Base-by-base conservation (phyloP, 2,113 vertebrate genomes). In the Scopus umbretta region DNA sequence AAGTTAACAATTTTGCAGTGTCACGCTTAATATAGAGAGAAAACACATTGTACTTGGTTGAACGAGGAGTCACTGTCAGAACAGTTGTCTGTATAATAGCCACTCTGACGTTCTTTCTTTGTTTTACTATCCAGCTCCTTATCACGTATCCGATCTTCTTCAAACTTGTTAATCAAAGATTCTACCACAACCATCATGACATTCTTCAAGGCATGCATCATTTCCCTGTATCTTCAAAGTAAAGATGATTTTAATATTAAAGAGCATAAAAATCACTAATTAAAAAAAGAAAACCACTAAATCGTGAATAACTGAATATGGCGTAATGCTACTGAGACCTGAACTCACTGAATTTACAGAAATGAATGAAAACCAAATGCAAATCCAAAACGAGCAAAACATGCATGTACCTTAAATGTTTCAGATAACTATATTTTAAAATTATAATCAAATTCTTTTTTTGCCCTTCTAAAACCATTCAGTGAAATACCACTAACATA, bases 51-150 rank as follows among this genome's bases (percentile, higher is more conserved):
- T 76, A 99, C 99, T 98, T 99, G 99, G 95, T 98, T 99, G 89
- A 99, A 99, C 1, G 99, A 99, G 3, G 99, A 99, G 96, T 99
- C 99, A n/a, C 99, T 99, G 94, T 99, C 99, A 16, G 99, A 99
- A 97, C 98, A 99, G 97, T 99, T 99, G 97, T 99, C 99, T 3
- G 97, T 97, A 82, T 97, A 99, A 65, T 94, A 98, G 94, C 97
- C 98, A 94, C 87, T 98, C 36, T 96, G 98, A 85, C 70, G 96
- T 86, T 98, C 98, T 21, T 95, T 98, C 65, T 98, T 98, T 40
- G 91, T 94, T 94, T 98, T 98, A 90, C 92, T 95, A 66, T 98
- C 96, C 96, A 97, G 94, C 89, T 99, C 99, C 88, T 99, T 98
- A 95, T 98, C 98, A 92, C 59, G 98, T 62, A 98, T 95, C 78